Conservation (phyloP, 2,888 invertebrate species). For the Tubulanus polymorphus region DNA sequence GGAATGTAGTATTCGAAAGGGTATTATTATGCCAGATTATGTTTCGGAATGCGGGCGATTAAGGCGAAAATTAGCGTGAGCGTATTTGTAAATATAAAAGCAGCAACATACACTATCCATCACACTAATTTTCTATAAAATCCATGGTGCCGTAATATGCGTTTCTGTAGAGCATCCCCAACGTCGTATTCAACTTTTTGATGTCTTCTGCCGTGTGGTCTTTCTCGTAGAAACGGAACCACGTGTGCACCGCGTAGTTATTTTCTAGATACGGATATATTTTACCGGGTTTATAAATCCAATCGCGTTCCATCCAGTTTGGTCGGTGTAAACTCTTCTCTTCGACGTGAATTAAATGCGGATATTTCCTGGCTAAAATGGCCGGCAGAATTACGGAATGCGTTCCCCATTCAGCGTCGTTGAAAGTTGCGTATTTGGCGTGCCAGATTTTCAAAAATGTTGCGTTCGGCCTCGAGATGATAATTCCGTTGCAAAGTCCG, state of each 20-base stretch:
- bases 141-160: background rate
- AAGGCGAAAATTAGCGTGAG: too few relatives aligned
- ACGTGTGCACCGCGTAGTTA: background rate
- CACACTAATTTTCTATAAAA: too few relatives aligned
- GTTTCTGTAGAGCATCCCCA: background rate
- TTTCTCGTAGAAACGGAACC: background rate
- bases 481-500: conserved; percentile 22
- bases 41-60: too few relatives aligned
- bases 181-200: background rate
- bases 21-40: too few relatives aligned
- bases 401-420: conserved; percentile 15
- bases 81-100: too few relatives aligned
- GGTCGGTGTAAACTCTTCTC: background rate
- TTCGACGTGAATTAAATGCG: background rate
- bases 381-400: background rate
- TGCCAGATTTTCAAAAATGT: conserved; percentile 23
- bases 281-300: background rate
- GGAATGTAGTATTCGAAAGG: too few relatives aligned
- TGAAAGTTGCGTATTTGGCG: conserved; percentile 17
- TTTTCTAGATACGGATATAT: background rate
- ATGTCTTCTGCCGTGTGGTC: background rate
- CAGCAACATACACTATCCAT: too few relatives aligned
- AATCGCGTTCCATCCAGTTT: background rate
- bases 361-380: background rate
- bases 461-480: conserved; percentile 19